phyloP scores from a whole-genome alignment of 2,888 invertebrate genomes.

The Panopea generosa region DNA sequence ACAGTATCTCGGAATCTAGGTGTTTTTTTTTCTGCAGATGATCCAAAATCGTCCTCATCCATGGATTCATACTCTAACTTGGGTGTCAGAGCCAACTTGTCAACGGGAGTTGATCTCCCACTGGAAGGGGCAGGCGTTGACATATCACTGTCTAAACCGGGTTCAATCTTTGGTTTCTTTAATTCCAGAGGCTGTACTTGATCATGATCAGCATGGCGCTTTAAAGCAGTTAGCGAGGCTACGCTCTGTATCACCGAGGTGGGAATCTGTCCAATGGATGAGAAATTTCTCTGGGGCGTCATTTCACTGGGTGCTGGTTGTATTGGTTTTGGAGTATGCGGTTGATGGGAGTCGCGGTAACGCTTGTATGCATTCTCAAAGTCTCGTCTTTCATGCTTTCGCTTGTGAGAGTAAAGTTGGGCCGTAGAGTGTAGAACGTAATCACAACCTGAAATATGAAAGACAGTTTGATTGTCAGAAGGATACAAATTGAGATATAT shows the following conservation, averaged over 20 bases:
- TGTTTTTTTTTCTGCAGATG: constrained; percentile 16
- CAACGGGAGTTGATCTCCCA: constrained; percentile 45
- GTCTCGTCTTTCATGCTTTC: constrained; percentile 94
- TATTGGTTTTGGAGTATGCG: constrained; percentile 4
- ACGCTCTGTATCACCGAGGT: constrained; percentile 22
- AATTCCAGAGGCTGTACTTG: constrained; percentile 42
- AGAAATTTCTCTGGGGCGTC: constrained; percentile 44
- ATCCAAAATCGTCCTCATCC: constrained; percentile 37
- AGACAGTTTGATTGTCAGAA: neutral
- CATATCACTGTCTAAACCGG: constrained; percentile 30
- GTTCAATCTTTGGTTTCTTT: constrained; percentile 57
- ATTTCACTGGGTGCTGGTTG: constrained; percentile 17
- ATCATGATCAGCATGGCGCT: constrained; percentile 29
- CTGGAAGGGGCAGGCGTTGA: constrained; percentile 37
- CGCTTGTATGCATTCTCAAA: constrained; percentile 93
- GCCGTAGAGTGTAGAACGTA: constrained; percentile 98
- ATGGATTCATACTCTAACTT: constrained; percentile 27
- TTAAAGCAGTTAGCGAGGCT: constrained; percentile 19
- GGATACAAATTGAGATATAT: too few relatives aligned
- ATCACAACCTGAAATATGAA: constrained; percentile 88
- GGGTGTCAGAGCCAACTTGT: neutral
- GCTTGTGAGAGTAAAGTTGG: constrained; percentile 98
- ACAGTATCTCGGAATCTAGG: constrained; percentile 53
- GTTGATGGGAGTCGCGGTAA: constrained; percentile 89
- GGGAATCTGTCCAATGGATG: constrained; percentile 12